Base-by-base conservation (phyloP, 2,888 invertebrate species). In the Anticlea derivata region DNA sequence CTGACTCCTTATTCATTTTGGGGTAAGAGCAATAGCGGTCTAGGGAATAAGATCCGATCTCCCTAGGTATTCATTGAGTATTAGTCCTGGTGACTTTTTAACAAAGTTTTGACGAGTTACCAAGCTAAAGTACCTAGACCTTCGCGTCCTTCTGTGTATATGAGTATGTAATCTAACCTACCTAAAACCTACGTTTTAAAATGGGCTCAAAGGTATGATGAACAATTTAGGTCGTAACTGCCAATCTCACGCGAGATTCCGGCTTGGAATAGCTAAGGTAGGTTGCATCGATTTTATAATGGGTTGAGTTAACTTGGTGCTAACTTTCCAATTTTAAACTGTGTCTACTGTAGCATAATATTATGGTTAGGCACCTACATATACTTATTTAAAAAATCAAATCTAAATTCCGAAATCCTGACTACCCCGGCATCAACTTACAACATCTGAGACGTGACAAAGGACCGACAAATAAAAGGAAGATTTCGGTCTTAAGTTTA, bases 251-350 rank as follows among this genome's bases (percentile, higher is more conserved):
- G 75, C 73, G 53, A 78, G 75, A 77, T 78, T 76, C 73, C 61
- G 61, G 60, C 56, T 76, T 76, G 76, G 79, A 79, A 78, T 75
- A 73, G 75, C 33, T 53, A 47, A 10, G 41, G 30, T 51, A 75
- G 70, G 68, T 68, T 65, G 71, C 80, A 77, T 79, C 79, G 82
- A 80, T 83, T 83, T 78, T 80, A 73, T 78, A 80, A 78, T 70
- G 63, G 68, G 69, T 63, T 69, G 63, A 66, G 68, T 64, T n/a
- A 63, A 66, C 64, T 60, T 60, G 17, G 17, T 17, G 4, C 31
- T 20, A 37, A 12, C 27, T 34, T 27, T 27, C 10, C 23, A 35
- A 17, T 40, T 29, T n/a, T 29, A 22, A 41, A 40, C 17, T 20
- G 1, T 20, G 12, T n/a, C 13, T 31, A 11, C 7, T 11, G 23